Conservation (phyloP, 2,797 vertebrate species). For the Nannoperca obscura region DNA sequence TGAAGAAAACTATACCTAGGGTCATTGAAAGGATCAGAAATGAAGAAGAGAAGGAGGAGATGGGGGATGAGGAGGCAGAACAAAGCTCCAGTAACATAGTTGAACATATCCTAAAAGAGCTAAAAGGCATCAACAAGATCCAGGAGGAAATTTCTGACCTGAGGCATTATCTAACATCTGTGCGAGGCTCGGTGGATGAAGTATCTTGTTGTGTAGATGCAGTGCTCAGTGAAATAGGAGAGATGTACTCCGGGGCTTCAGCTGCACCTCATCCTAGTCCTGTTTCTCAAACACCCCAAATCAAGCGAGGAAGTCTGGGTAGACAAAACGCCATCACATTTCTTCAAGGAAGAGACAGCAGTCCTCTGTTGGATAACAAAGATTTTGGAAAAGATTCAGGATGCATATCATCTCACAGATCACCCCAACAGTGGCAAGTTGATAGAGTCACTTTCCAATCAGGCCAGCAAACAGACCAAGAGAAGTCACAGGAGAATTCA, state of each 20-base stretch:
- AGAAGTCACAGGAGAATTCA: slow-evolving; percentile 50
- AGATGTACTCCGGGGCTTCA: slow-evolving; percentile 80
- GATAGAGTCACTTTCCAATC: slow-evolving; percentile 28
- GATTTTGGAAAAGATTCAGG: slow-evolving; percentile 83
- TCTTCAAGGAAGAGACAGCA: slow-evolving; percentile 75
- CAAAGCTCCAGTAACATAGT: slow-evolving; percentile 80
- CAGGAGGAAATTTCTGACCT: slow-evolving; percentile 88
- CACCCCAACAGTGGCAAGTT: slow-evolving; percentile 51
- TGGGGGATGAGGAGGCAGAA: slow-evolving; percentile 55
- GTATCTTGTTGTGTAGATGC: slow-evolving; percentile 88
- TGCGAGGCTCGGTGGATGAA: slow-evolving; percentile 88
- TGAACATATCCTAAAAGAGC: slow-evolving; percentile 87
- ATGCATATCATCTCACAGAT: slow-evolving; percentile 54
- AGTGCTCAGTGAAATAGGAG: slow-evolving; percentile 87
- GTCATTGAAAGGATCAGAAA: slow-evolving; percentile 62
- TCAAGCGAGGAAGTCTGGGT: slow-evolving; percentile 73
- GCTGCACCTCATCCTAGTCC: slow-evolving; percentile 64
- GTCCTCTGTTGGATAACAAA: slow-evolving; percentile 82
- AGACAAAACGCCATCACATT: slow-evolving; percentile 75
- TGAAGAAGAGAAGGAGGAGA: slow-evolving; percentile 55
- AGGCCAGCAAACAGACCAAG: slow-evolving; percentile 37
- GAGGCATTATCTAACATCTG: slow-evolving; percentile 85
- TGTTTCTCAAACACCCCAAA: slow-evolving; percentile 53
- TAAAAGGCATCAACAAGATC: slow-evolving; percentile 88
- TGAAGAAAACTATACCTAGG: slow-evolving; percentile 65